Evolutionary conservation across 53 echinoderm and acorn worm genomes (phyloP).

Genomic region (Astropecten irregularis): DNA sequence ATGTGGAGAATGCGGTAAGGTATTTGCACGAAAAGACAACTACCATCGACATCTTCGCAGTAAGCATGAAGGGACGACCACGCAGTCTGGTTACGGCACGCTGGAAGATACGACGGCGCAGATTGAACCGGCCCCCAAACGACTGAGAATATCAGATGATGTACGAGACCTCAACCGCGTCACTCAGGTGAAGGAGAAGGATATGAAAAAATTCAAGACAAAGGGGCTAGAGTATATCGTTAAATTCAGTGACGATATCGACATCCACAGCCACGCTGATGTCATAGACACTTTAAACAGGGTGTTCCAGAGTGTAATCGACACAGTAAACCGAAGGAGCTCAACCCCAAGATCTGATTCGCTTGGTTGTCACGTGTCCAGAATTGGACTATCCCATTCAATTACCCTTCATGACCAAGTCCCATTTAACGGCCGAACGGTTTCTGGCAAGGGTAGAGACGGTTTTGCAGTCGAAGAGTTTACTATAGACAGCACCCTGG

Average conservation of each 20-base stretch:
- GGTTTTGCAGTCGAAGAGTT: constrained; percentile 11
- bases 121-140: neutral
- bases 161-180: constrained; percentile 1
- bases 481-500: neutral
- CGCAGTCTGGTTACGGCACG: constrained; percentile 7
- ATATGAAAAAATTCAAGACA: constrained; percentile 13
- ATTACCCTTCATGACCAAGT: neutral
- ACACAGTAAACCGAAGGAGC: constrained; percentile 23
- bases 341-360: constrained; percentile 18
- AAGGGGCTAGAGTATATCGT: neutral
- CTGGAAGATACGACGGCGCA: neutral
- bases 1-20: constrained; percentile 29
- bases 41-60: constrained; percentile 11
- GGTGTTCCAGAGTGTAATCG: constrained; percentile 18
- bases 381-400: constrained; percentile 16
- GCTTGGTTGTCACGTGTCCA: constrained; percentile 13
- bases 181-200: neutral
- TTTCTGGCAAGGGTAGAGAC: constrained; percentile 3
- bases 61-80: neutral
- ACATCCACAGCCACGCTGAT: neutral
- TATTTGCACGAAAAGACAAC: constrained; percentile 44
- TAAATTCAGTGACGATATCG: neutral
- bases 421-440: constrained; percentile 14
- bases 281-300: neutral
- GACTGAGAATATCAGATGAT: neutral